Percentiles rank a stretch among this genome's conserved stretches.
Conservation (phyloP, 2,797 vertebrate genomes). For the Chloroceryle inda region DNA sequence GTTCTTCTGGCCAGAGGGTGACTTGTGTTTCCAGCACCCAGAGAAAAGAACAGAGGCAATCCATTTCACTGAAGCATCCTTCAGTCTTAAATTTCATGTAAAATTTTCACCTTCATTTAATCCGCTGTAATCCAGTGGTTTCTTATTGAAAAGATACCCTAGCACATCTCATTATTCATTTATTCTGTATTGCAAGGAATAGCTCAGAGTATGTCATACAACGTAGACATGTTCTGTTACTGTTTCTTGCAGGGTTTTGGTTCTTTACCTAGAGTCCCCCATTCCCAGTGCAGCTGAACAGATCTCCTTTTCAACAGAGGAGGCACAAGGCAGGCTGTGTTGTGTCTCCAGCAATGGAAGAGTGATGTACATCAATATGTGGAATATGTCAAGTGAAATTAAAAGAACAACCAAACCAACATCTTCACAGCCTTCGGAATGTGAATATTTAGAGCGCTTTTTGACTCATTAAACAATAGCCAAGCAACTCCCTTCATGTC, state of each 20-base stretch:
- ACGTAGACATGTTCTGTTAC: accelerated
- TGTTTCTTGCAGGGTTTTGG: not conserved
- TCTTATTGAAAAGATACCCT: not conserved
- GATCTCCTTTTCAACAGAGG: not conserved
- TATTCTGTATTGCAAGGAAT: not conserved
- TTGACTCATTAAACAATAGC: not conserved
- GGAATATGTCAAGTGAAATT: not conserved
- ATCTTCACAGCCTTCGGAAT: not conserved
- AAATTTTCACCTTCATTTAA: not conserved
- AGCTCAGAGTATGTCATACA: not conserved
- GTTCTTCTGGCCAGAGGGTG: not conserved
- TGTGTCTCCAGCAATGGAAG: not conserved
- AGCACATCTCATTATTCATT: not conserved
- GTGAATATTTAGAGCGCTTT: not conserved
- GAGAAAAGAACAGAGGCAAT: not conserved
- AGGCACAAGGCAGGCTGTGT: not conserved
- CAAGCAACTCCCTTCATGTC: not conserved
- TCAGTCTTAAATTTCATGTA: not conserved
- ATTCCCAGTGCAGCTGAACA: not conserved
- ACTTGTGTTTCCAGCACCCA: not conserved
- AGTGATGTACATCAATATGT: not conserved
- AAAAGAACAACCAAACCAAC: not conserved
- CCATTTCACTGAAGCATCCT: not conserved
- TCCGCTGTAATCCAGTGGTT: not conserved
- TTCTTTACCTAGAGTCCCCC: not conserved